A percentile compares a stretch with the other conserved stretches of the same genome.
These are phyloP conservation scores for Fissipunctia ypsillon DNA, from an alignment of 2,888 invertebrate genomes.

Conservation along the genomic window DNA sequence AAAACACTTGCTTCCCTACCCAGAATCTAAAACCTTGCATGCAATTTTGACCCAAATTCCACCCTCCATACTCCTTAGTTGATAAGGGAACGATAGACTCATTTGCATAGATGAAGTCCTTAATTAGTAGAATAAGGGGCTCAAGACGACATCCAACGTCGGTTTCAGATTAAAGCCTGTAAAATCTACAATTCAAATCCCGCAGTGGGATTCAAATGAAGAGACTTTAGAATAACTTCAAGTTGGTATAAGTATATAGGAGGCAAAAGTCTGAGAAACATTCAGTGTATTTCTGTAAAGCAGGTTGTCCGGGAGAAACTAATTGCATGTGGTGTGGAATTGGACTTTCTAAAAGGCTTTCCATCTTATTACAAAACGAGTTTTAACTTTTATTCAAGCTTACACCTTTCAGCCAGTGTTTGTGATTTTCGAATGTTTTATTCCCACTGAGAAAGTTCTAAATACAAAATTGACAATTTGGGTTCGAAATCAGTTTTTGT, in stretches of 20 bases:
- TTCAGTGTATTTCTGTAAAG: slow-evolving; percentile 11
- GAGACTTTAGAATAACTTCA: slow-evolving; percentile 49
- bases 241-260: slow-evolving; percentile 16
- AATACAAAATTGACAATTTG: background rate
- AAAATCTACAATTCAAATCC: slow-evolving; percentile 89
- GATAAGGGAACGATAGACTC: slow-evolving; percentile 29
- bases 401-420: background rate
- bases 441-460: background rate
- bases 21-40: slow-evolving; percentile 5
- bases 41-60: slow-evolving; percentile 29
- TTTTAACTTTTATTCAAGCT: background rate
- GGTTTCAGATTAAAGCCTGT: slow-evolving; percentile 87
- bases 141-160: slow-evolving; percentile 76
- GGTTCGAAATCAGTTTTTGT: background rate
- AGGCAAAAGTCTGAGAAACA: slow-evolving; percentile 25
- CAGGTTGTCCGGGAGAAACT: slow-evolving; percentile 1
- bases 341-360: background rate
- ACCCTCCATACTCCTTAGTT: background rate
- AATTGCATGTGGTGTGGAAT: slow-evolving; percentile 2
- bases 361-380: background rate
- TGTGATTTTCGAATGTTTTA: background rate
- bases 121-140: slow-evolving; percentile 83
- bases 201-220: slow-evolving; percentile 84
- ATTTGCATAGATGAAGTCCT: slow-evolving; percentile 70
- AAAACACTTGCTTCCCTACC: slow-evolving; percentile 8